Evolutionary conservation across 2,113 vertebrate species (phyloP).

Genomic region (Plotosus lineatus): DNA sequence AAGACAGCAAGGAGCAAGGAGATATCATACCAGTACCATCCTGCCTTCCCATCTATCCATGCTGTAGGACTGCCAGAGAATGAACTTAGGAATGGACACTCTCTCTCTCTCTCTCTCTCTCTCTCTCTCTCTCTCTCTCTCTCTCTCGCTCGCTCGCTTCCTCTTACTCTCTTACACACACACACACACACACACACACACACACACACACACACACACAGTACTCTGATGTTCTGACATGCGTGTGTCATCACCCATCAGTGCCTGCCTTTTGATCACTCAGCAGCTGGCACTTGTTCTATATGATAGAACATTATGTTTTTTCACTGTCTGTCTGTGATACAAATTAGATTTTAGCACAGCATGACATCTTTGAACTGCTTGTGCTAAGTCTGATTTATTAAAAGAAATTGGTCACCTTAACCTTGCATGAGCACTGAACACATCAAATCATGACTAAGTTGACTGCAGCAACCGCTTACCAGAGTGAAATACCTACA

Average conservation of each 20-base stretch:
- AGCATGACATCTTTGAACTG: not conserved
- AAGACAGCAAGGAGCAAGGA: slow-evolving; percentile 51
- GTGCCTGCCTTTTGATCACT: slow-evolving; percentile 18
- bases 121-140: too few species aligned
- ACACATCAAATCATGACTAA: too few species aligned
- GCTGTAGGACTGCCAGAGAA: slow-evolving; percentile 33
- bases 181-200: slow-evolving; percentile 10
- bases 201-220: slow-evolving; percentile 11
- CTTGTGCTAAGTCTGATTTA: not conserved
- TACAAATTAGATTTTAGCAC: not conserved
- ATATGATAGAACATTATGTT: not conserved
- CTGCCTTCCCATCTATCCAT: slow-evolving; percentile 9
- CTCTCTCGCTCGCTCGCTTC: too few species aligned
- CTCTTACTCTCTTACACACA: too few species aligned
- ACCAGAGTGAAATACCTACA: too few species aligned
- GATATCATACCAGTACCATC: not conserved
- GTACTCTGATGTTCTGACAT: slow-evolving; percentile 26
- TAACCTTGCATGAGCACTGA: too few species aligned
- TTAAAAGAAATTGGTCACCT: too few species aligned
- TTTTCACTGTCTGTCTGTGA: slow-evolving; percentile 1
- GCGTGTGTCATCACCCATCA: slow-evolving; percentile 31
- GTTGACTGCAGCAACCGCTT: too few species aligned
- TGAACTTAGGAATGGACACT: too few species aligned
- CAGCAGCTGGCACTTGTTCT: slow-evolving; percentile 20
- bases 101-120: too few species aligned